phyloP scores from a whole-genome alignment of 2,113 vertebrate genomes.

The Nannospalax galili region DNA sequence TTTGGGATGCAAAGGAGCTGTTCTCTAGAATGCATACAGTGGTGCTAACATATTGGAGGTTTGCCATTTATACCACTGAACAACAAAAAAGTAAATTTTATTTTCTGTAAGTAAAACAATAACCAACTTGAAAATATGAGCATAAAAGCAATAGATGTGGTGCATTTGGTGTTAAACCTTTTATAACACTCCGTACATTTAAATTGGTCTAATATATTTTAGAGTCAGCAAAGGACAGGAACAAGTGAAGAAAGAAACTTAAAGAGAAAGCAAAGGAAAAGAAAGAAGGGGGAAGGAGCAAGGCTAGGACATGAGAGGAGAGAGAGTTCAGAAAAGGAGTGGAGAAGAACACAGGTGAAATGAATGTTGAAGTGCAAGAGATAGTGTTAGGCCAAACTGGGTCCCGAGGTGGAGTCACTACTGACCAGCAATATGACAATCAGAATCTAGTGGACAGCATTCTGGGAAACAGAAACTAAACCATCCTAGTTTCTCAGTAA shows the following conservation, averaged over 20 bases:
- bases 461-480: too few species aligned
- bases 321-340: background rate
- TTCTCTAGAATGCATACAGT: background rate
- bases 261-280: too few species aligned
- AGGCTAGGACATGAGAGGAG: too few species aligned
- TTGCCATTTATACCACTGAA: background rate
- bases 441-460: too few species aligned
- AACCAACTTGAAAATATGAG: background rate
- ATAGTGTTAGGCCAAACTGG: too few species aligned
- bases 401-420: too few species aligned
- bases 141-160: background rate
- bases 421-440: too few species aligned
- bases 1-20: background rate
- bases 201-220: background rate
- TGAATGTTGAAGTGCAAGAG: too few species aligned
- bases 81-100: background rate
- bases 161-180: background rate
- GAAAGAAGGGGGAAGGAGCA: background rate
- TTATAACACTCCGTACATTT: background rate
- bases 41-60: background rate
- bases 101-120: background rate
- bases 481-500: too few species aligned
- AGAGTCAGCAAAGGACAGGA: background rate
- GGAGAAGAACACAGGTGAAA: background rate
- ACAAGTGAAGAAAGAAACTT: background rate